Conservation (phyloP, 2,797 vertebrate genomes). For the Alcedo atthis region DNA sequence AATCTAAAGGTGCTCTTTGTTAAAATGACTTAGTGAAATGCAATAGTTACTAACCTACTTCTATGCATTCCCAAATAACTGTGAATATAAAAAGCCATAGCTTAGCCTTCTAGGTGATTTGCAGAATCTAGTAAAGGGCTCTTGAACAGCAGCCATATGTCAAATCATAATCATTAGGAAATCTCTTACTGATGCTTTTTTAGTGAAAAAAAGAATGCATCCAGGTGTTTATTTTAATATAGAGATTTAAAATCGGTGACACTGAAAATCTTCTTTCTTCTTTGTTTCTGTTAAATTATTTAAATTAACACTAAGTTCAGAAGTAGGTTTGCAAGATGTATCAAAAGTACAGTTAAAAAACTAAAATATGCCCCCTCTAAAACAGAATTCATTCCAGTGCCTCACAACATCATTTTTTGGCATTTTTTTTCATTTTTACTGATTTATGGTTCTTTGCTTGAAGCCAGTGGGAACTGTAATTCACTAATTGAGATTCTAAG, state of each 20-base stretch:
- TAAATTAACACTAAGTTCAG: neutral
- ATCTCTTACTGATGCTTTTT: neutral
- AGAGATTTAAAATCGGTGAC: neutral
- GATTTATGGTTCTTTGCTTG: neutral
- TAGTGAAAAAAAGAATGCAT: neutral
- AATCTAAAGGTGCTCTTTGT: neutral
- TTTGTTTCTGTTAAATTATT: neutral
- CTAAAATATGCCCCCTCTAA: neutral
- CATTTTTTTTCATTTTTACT: neutral
- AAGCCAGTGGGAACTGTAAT: neutral
- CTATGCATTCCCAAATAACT: neutral
- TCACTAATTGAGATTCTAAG: slow-evolving; percentile 20
- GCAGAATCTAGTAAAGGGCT: neutral
- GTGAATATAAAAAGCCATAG: neutral
- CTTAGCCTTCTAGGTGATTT: neutral
- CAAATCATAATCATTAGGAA: neutral
- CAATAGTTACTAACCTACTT: neutral
- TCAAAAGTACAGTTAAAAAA: neutral
- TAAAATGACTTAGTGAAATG: neutral
- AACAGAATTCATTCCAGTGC: neutral
- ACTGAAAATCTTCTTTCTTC: neutral
- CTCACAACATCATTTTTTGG: neutral
- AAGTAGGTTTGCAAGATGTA: neutral
- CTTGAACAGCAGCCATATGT: neutral
- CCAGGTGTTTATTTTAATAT: neutral